Percentiles rank a stretch among this genome's conserved stretches.
phyloP scores from a whole-genome alignment of 2,797 vertebrate species.

The Dipus sagitta region DNA sequence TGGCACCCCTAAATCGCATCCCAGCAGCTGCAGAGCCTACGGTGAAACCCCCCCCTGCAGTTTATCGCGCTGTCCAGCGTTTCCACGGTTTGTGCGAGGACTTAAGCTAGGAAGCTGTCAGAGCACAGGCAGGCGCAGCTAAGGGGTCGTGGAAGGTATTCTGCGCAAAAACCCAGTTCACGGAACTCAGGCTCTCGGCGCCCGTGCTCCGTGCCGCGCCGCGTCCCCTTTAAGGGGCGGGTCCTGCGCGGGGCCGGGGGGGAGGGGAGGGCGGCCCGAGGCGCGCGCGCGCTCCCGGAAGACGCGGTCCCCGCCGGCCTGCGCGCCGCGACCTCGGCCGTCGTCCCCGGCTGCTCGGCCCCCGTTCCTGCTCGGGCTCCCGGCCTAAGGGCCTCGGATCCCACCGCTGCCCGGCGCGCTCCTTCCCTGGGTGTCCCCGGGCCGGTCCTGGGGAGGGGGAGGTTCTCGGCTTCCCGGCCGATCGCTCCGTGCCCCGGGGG shows the following conservation, averaged over 20 bases:
- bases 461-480: background rate
- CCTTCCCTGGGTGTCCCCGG: background rate
- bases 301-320: background rate
- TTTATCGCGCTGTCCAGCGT: background rate
- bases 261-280: background rate
- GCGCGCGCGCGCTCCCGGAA: slow-evolving; percentile 30
- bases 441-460: background rate
- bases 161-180: background rate
- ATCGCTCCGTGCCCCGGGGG: background rate
- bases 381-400: fast-evolving
- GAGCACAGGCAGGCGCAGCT: background rate
- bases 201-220: fast-evolving
- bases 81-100: background rate
- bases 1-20: no score
- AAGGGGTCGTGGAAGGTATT: background rate
- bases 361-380: fast-evolving
- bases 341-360: background rate
- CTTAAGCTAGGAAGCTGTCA: background rate
- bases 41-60: background rate
- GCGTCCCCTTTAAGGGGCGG: slow-evolving; percentile 83
- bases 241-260: fast-evolving
- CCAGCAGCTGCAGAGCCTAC: background rate
- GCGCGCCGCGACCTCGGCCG: fast-evolving
- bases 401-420: background rate
- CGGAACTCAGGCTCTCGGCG: fast-evolving